These are phyloP conservation scores for Brachionus rubens DNA, from an alignment of 1,140 invertebrate species.

Conservation along the genomic window DNA sequence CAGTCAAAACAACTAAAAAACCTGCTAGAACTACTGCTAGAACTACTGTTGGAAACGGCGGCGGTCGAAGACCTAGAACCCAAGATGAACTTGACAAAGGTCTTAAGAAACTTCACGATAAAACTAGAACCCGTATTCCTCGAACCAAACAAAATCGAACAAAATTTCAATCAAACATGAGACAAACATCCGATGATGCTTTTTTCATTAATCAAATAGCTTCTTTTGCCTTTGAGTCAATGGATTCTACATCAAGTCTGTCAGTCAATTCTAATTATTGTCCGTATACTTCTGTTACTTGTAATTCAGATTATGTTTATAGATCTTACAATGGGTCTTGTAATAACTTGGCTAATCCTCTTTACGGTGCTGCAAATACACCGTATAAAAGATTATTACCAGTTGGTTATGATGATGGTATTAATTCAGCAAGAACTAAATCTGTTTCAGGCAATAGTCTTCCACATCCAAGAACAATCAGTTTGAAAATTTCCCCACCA, in stretches of 20 bases:
- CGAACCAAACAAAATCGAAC: neutral
- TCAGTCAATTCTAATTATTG: neutral
- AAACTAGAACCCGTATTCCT: neutral
- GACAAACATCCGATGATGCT: neutral
- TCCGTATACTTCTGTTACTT: neutral
- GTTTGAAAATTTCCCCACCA: neutral
- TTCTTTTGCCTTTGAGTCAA: neutral
- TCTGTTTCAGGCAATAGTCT: neutral
- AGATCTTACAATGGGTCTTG: slow-evolving; percentile 73
- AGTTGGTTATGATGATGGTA: slow-evolving; percentile 68
- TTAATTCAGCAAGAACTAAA: neutral
- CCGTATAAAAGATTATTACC: slow-evolving; percentile 72
- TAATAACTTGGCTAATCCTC: slow-evolving; percentile 77
- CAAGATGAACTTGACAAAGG: neutral
- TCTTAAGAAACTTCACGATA: neutral
- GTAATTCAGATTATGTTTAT: slow-evolving; percentile 59
- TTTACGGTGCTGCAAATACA: slow-evolving; percentile 72
- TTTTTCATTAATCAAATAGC: slow-evolving; percentile 4
- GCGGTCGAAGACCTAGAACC: too few relatives aligned
- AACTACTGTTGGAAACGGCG: too few relatives aligned
- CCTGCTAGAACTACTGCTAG: too few relatives aligned
- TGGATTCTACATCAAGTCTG: neutral
- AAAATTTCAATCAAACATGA: slow-evolving; percentile 16
- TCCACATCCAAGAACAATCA: slow-evolving; percentile 16
- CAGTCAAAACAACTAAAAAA: too few relatives aligned